Conservation (phyloP, 2,113 vertebrate genomes). For the Hyla sarda region DNA sequence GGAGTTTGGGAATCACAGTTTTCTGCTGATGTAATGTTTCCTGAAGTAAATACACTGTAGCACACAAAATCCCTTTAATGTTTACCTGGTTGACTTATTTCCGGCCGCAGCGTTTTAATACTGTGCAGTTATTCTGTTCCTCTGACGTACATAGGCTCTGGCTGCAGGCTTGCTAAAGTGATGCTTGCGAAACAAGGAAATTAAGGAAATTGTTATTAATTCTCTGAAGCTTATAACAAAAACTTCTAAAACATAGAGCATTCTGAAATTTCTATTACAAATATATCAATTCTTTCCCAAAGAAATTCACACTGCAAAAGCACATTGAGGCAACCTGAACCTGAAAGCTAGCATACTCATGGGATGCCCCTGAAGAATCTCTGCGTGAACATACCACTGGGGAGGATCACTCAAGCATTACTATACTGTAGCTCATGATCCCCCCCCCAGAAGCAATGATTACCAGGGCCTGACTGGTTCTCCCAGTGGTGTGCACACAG, state of each 20-base stretch:
- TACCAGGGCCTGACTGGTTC: neutral
- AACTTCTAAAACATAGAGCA: neutral
- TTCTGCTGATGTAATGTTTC: slow-evolving; percentile 31
- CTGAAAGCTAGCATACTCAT: neutral
- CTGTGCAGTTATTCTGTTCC: slow-evolving; percentile 8
- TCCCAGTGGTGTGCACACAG: neutral
- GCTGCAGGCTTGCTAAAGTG: neutral
- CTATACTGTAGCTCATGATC: neutral
- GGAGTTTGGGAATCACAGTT: slow-evolving; percentile 19
- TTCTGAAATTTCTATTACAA: neutral
- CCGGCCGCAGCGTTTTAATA: neutral
- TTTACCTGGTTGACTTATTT: slow-evolving; percentile 36
- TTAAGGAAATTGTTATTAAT: neutral
- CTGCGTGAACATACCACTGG: neutral
- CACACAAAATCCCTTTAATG: slow-evolving; percentile 29
- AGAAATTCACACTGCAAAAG: neutral
- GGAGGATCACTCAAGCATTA: neutral
- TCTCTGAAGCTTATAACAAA: neutral
- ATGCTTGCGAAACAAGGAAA: neutral
- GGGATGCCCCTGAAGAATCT: neutral
- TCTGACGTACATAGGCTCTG: neutral
- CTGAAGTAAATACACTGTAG: slow-evolving; percentile 20
- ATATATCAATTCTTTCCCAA: neutral
- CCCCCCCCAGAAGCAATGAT: neutral
- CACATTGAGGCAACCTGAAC: too few species aligned